phyloP scores from a whole-genome alignment of 2,888 invertebrate species.

The Andrena praecox region DNA sequence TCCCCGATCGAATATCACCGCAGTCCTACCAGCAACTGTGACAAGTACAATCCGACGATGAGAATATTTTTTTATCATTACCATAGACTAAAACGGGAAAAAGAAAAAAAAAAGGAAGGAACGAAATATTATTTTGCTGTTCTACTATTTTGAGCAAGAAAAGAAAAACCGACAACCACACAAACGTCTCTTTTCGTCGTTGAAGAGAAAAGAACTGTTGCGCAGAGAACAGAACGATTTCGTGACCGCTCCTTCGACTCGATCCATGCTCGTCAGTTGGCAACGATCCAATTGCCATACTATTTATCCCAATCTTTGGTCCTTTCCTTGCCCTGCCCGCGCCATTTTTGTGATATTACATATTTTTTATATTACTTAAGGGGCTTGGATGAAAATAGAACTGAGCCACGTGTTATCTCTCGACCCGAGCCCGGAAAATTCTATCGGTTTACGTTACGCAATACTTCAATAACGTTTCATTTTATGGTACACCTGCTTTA shows the following conservation, averaged over 20 bases:
- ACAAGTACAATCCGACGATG: conserved; percentile 38
- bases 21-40: conserved; percentile 27
- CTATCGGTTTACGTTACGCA: not conserved
- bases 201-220: conserved; percentile 29
- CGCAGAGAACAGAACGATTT: conserved; percentile 62
- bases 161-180: conserved; percentile 1
- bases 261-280: conserved; percentile 70
- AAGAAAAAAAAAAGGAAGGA: conserved; percentile 1
- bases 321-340: conserved; percentile 81
- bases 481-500: not conserved
- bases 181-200: conserved; percentile 34
- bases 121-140: conserved; percentile 44
- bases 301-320: conserved; percentile 76
- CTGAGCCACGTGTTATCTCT: conserved; percentile 70
- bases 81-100: conserved; percentile 31
- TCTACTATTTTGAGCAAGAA: conserved; percentile 28
- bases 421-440: conserved; percentile 53
- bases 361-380: conserved; percentile 82
- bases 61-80: conserved; percentile 50
- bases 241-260: conserved; percentile 77
- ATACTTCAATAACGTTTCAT: conserved; percentile 6
- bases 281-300: conserved; percentile 54
- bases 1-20: conserved; percentile 11
- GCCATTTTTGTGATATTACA: conserved; percentile 83
- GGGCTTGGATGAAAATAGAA: conserved; percentile 69